A percentile compares a stretch with the other conserved stretches of the same genome.
phyloP scores from a whole-genome alignment of 2,888 invertebrate species.

The Thalpophila matura region DNA sequence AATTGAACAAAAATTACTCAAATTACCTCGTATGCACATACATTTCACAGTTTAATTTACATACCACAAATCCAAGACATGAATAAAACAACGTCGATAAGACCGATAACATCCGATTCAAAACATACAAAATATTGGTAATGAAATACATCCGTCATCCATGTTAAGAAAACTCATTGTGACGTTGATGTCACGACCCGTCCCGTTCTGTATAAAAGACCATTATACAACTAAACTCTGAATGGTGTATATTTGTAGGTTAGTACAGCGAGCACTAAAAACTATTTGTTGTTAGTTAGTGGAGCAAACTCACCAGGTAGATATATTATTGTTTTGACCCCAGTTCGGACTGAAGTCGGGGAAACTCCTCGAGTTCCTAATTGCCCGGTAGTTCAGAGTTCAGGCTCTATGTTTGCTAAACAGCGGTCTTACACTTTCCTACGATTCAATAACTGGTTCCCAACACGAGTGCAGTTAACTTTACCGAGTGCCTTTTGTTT shows the following conservation, averaged over 20 bases:
- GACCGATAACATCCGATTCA: no score
- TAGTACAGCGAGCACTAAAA: conserved; percentile 23
- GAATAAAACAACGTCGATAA: no score
- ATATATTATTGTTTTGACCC: conserved; percentile 63
- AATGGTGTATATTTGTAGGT: conserved; percentile 14
- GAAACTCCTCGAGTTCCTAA: conserved; percentile 55
- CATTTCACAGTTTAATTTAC: no score
- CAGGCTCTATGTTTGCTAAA: conserved; percentile 45
- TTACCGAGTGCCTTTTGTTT: conserved; percentile 43
- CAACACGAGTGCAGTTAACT: conserved; percentile 24
- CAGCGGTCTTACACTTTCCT: conserved; percentile 37
- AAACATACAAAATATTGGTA: no score
- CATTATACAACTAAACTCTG: no score
- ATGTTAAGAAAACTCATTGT: no score
- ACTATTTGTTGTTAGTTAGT: conserved; percentile 51
- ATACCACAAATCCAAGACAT: no score
- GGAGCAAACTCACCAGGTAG: conserved; percentile 54
- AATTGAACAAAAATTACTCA: no score
- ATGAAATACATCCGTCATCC: no score
- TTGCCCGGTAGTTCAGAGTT: conserved; percentile 57
- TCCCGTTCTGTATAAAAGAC: no score
- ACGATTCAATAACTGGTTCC: conserved; percentile 37
- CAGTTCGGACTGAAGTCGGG: conserved; percentile 29
- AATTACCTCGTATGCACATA: no score
- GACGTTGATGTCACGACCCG: no score